Conservation (phyloP, 2,797 vertebrate species). For the Kryptolebias ocellatus region DNA sequence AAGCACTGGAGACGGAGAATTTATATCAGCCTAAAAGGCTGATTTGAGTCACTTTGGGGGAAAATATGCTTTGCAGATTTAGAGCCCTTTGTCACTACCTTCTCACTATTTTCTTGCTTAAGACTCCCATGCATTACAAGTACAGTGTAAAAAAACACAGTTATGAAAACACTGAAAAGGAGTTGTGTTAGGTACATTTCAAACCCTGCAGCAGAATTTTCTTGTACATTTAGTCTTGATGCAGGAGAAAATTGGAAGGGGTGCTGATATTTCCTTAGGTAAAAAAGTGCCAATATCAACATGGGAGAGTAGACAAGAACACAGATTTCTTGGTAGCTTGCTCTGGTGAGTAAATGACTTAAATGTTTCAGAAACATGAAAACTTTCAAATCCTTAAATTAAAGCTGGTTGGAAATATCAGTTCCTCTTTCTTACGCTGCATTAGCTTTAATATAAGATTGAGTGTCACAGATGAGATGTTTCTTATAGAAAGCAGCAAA, state of each 20-base stretch:
- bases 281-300: conserved; percentile 56
- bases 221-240: conserved; percentile 39
- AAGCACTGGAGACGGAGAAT: conserved; percentile 21
- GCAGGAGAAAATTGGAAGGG: conserved; percentile 39
- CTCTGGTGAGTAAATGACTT: conserved; percentile 60
- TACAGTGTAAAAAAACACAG: neutral
- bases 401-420: conserved; percentile 22
- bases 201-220: conserved; percentile 36
- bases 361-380: conserved; percentile 24
- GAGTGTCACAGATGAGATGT: conserved; percentile 14
- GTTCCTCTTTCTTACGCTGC: neutral
- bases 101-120: conserved; percentile 11
- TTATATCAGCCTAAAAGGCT: conserved; percentile 25
- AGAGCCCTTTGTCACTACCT: conserved; percentile 6
- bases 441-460: neutral
- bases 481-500: neutral
- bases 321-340: conserved; percentile 62
- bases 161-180: conserved; percentile 7
- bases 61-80: conserved; percentile 16
- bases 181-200: conserved; percentile 7
- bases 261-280: conserved; percentile 42
- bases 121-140: conserved; percentile 12
- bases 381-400: conserved; percentile 13
- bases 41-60: conserved; percentile 21
- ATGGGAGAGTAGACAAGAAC: conserved; percentile 46